Evolutionary conservation across 2,113 vertebrate genomes (phyloP).

Genomic region (Heliornis fulica): DNA sequence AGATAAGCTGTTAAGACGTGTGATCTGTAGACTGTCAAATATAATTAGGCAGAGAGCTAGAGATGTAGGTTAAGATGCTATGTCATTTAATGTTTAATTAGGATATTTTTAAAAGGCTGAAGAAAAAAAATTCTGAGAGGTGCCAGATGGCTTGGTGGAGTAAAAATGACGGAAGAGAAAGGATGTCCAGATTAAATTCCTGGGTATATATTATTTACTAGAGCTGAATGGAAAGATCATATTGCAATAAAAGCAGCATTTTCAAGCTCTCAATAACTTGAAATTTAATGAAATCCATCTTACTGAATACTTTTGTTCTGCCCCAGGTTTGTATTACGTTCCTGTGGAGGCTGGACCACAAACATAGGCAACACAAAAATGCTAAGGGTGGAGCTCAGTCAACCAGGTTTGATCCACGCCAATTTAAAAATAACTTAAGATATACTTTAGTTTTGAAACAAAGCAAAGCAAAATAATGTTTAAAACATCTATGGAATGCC

Average conservation of each 20-base stretch:
- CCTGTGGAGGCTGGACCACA: neutral
- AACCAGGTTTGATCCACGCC: neutral
- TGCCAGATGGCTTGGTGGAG: slow-evolving; percentile 39
- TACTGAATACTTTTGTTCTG: neutral
- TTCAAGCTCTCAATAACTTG: neutral
- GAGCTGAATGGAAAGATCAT: neutral
- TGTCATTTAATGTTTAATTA: slow-evolving; percentile 51
- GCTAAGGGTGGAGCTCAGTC: neutral
- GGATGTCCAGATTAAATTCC: slow-evolving; percentile 9
- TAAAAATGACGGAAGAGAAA: neutral
- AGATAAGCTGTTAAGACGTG: neutral
- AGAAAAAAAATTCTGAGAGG: neutral
- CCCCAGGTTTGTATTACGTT: neutral
- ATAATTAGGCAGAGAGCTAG: slow-evolving; percentile 28
- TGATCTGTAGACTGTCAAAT: slow-evolving; percentile 1
- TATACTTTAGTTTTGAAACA: neutral
- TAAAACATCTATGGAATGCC: neutral
- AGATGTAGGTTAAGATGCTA: neutral
- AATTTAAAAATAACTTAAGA: neutral
- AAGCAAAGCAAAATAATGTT: neutral
- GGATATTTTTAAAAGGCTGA: slow-evolving; percentile 22
- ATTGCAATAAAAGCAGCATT: neutral
- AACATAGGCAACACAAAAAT: neutral
- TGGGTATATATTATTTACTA: slow-evolving; percentile 25
- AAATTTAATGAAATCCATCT: neutral